Evolutionary conservation across 2,113 vertebrate genomes (phyloP).

Genomic region (Harpagus bidentatus): DNA sequence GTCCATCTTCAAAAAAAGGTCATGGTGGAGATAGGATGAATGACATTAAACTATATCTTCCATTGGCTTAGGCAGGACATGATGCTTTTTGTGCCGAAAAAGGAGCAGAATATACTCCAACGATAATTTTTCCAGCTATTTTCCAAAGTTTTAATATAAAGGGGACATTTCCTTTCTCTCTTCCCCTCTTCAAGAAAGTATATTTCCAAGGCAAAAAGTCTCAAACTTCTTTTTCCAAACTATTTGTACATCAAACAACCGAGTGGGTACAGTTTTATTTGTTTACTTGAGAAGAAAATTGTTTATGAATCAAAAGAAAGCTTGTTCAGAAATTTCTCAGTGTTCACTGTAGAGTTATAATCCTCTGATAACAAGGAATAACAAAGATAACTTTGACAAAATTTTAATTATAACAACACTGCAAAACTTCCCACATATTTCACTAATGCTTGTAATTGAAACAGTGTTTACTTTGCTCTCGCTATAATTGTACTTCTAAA

Average conservation of each 20-base stretch:
- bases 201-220: neutral
- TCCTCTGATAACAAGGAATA: neutral
- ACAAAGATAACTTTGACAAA: neutral
- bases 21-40: neutral
- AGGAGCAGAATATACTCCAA: neutral
- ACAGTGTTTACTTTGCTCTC: conserved; percentile 14
- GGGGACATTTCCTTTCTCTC: neutral
- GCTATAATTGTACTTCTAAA: conserved; percentile 11
- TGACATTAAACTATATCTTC: neutral
- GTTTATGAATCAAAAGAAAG: neutral
- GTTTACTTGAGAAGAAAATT: neutral
- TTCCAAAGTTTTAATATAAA: neutral
- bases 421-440: neutral
- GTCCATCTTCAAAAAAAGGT: neutral
- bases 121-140: neutral
- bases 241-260: neutral
- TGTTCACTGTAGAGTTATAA: neutral
- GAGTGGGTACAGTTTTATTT: neutral
- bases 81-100: fast-evolving
- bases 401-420: neutral
- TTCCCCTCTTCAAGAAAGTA: neutral
- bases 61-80: neutral
- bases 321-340: neutral
- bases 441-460: neutral
- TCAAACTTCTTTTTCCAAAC: neutral